Evolutionary conservation across 2,888 invertebrate genomes (phyloP).

Genomic region (Amphipyra berbera): DNA sequence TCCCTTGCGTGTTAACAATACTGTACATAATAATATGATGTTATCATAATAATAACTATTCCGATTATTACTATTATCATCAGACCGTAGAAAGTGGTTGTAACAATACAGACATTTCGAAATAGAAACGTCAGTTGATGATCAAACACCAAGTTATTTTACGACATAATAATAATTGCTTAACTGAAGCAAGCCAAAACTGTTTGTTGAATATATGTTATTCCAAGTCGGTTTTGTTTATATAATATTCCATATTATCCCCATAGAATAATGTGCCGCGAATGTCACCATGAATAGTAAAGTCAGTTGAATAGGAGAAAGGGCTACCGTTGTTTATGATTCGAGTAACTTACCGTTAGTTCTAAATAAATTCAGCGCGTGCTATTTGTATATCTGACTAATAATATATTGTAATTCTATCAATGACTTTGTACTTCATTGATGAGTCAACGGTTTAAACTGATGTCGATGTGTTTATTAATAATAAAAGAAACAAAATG

Average conservation of each 20-base stretch:
- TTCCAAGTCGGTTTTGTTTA: not conserved
- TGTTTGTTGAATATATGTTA: constrained; percentile 2
- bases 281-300: constrained; percentile 44
- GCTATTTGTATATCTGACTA: constrained; percentile 53
- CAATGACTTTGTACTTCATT: constrained; percentile 49
- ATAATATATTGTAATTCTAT: constrained; percentile 45
- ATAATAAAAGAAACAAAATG: constrained; percentile 14
- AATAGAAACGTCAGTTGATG: constrained; percentile 48
- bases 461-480: constrained; percentile 9
- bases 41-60: constrained; percentile 74
- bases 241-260: constrained; percentile 15
- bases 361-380: constrained; percentile 61
- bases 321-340: constrained; percentile 66
- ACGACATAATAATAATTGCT: constrained; percentile 32
- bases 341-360: constrained; percentile 67
- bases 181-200: constrained; percentile 14
- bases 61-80: constrained; percentile 70
- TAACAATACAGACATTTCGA: constrained; percentile 44
- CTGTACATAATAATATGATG: constrained; percentile 66
- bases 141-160: constrained; percentile 28
- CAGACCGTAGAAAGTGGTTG: constrained; percentile 72
- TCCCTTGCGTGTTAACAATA: constrained; percentile 69
- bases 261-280: constrained; percentile 2
- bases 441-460: constrained; percentile 44
- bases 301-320: constrained; percentile 61